Base-by-base conservation (phyloP, 2,888 invertebrate genomes). In the Cerastis rubricosa region DNA sequence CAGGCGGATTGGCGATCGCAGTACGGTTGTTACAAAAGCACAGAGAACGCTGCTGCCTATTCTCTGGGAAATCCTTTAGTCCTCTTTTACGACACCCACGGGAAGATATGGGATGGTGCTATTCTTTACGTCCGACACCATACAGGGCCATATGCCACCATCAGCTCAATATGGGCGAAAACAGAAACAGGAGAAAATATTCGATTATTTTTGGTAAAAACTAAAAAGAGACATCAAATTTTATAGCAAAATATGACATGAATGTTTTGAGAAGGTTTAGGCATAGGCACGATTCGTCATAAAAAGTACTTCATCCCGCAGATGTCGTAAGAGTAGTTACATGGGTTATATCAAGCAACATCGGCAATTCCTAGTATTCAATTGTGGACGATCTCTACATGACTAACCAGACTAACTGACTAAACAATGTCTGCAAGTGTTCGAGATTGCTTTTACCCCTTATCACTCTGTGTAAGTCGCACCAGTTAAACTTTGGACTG, bases 391-490 rank as follows among this genome's bases (percentile, higher is more conserved):
- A 74, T 68, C 29, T 71, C 63, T 45, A 63, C 74, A 47, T 63
- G 40, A 74, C 40, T 17, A 43, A 43, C 43, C 35, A 43, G 29
- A 68, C n/a, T 43, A 64, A 64, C 43, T 64, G 43, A 43, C 63
- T 64, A 49, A 57, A 47, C 43, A 49, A 79, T 78, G 67, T 57
- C 79, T 64, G 47, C 54, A 68, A 74, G 66, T 78, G 67, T 68
- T 67, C 66, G 22, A 47, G 19, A 79, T 54, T 63, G 40, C 61
- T 11, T 49, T 71, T 65, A 12, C 43, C n/a, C 14, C 9, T 71
- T 71, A 47, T 57, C 64, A 78, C 47, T n/a, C 17, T 45, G 14
- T n/a, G 64, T 63, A 47, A 29, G 5, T 47, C 19, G 12, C 47
- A n/a, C 11, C 29, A 64, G n/a, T 70, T 40, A 19, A 69, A 76